Evolutionary conservation across 1,140 invertebrate genomes (phyloP).

Genomic region (Panagrolaimus sp.): DNA sequence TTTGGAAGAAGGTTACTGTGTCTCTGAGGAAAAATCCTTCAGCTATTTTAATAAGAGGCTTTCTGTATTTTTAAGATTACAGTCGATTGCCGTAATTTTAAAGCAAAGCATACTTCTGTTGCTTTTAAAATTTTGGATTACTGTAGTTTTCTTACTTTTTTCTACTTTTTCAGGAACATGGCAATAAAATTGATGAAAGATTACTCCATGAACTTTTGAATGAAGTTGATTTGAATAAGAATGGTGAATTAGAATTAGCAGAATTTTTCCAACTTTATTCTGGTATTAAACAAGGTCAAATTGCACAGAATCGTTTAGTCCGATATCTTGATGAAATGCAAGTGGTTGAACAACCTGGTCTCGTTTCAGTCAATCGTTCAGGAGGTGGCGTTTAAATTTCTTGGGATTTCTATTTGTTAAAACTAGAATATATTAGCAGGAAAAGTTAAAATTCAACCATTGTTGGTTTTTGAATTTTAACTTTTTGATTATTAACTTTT

Average conservation of each 20-base stretch:
- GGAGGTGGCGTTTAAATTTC: constrained; percentile 14
- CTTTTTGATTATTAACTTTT: too few species aligned
- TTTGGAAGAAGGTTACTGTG: neutral
- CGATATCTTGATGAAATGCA: constrained; percentile 55
- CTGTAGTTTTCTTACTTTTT: constrained; percentile 49
- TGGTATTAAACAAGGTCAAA: constrained; percentile 54
- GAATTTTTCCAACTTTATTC: constrained; percentile 78
- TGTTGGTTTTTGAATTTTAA: too few species aligned
- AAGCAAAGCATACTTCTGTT: too few species aligned
- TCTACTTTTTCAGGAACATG: constrained; percentile 72
- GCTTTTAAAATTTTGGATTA: too few species aligned
- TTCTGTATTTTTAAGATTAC: too few species aligned
- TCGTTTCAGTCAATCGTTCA: neutral
- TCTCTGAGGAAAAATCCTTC: too few species aligned
- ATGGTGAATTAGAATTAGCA: constrained; percentile 95
- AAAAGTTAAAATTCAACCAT: too few species aligned
- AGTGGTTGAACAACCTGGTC: neutral
- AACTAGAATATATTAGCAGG: too few species aligned
- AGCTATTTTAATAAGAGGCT: too few species aligned
- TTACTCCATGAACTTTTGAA: constrained; percentile 91
- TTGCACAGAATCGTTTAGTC: constrained; percentile 52
- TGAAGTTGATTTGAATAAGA: constrained; percentile 98
- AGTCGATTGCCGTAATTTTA: too few species aligned
- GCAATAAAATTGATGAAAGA: constrained; percentile 84
- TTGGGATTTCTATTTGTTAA: too few species aligned